Conservation (phyloP, 2,888 invertebrate species). For the Trichogramma evanescens region DNA sequence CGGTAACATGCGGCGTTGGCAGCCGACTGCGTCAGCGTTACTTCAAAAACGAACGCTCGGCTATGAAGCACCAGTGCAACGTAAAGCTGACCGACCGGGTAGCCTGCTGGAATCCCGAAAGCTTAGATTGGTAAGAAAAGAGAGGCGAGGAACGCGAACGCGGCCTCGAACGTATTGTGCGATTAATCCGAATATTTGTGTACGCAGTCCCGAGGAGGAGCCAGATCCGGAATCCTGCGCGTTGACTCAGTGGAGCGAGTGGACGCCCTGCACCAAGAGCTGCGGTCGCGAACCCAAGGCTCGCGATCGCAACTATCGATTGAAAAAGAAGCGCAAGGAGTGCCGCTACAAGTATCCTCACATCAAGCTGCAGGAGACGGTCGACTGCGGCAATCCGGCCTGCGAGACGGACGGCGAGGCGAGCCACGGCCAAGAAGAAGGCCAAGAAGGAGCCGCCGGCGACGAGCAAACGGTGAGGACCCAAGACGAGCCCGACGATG, state of each 20-base stretch:
- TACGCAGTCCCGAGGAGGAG: conserved; percentile 13
- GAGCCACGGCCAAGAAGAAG: conserved; percentile 9
- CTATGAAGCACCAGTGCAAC: conserved; percentile 62
- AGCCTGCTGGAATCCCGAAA: conserved; percentile 28
- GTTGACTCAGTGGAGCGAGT: conserved; percentile 66
- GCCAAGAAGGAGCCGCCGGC: conserved; percentile 3
- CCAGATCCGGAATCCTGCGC: conserved; percentile 52
- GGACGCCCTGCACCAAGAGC: conserved; percentile 75
- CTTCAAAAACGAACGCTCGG: conserved; percentile 50
- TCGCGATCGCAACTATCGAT: conserved; percentile 65
- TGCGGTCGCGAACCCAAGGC: conserved; percentile 83
- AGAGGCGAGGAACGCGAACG: not conserved
- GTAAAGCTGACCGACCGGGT: conserved; percentile 30
- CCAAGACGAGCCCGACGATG: conserved; percentile 16
- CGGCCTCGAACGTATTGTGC: no score
- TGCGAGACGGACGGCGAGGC: conserved; percentile 33
- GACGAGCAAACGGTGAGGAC: not conserved
- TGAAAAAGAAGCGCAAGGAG: conserved; percentile 40
- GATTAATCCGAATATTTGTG: not conserved
- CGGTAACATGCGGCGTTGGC: conserved; percentile 84
- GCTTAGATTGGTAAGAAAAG: conserved; percentile 33
- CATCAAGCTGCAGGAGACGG: conserved; percentile 34
- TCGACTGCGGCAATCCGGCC: conserved; percentile 32
- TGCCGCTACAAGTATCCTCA: conserved; percentile 29
- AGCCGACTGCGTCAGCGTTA: conserved; percentile 68